Evolutionary conservation across 53 echinoderm and acorn worm genomes (phyloP).

Genomic region (Temnopleurus reevesii): DNA sequence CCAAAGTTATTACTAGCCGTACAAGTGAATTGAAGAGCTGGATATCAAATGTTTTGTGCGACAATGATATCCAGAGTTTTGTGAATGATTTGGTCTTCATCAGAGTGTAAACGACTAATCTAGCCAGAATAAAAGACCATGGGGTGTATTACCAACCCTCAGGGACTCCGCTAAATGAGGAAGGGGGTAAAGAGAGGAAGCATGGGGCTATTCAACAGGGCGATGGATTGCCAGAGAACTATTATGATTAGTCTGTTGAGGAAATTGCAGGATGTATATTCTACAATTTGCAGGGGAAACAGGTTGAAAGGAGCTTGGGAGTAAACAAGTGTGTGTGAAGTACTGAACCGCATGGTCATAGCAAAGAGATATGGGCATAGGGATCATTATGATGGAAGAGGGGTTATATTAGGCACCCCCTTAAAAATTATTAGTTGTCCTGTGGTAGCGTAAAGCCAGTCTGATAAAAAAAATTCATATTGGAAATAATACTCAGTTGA

Average conservation of each 20-base stretch:
- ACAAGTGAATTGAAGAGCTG: neutral
- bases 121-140: neutral
- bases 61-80: neutral
- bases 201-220: neutral
- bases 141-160: neutral
- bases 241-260: slow-evolving; percentile 34
- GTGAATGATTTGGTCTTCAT: slow-evolving; percentile 22
- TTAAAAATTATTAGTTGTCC: too few relatives aligned
- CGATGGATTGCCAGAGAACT: slow-evolving; percentile 7
- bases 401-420: too few relatives aligned
- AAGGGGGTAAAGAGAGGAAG: neutral
- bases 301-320: neutral
- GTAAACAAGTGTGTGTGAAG: neutral
- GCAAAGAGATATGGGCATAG: too few relatives aligned
- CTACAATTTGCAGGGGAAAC: slow-evolving; percentile 3
- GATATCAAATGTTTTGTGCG: neutral
- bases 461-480: too few relatives aligned
- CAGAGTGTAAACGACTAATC: slow-evolving; percentile 17
- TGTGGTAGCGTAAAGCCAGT: too few relatives aligned
- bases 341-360: too few relatives aligned
- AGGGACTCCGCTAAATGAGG: neutral
- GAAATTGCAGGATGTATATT: slow-evolving; percentile 31
- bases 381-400: too few relatives aligned
- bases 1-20: neutral
- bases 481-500: too few relatives aligned